These are phyloP conservation scores for Psilopsiagon aymara DNA, from an alignment of 2,113 vertebrate genomes.

Conservation along the genomic window DNA sequence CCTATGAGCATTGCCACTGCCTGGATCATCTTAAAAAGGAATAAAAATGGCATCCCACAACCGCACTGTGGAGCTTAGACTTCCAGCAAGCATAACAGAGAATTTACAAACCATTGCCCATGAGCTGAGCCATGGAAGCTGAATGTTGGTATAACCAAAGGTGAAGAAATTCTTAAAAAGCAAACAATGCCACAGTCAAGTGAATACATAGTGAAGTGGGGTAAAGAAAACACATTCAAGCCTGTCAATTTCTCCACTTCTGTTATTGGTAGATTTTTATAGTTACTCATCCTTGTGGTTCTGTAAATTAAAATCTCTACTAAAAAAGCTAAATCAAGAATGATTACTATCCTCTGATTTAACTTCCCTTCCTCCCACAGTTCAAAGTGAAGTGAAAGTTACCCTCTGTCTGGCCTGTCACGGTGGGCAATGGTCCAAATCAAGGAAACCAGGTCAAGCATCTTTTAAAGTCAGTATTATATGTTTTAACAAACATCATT, in stretches of 20 bases:
- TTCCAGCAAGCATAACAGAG: not conserved
- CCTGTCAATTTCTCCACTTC: not conserved
- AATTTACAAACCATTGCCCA: not conserved
- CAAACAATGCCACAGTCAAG: not conserved
- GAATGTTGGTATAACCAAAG: not conserved
- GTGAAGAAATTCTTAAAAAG: not conserved
- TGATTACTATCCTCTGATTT: slow-evolving; percentile 30
- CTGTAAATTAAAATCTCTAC: slow-evolving; percentile 21
- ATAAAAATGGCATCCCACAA: slow-evolving; percentile 14
- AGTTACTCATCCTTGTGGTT: not conserved
- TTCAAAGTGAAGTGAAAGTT: slow-evolving; percentile 47
- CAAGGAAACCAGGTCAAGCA: slow-evolving; percentile 61
- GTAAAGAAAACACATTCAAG: not conserved
- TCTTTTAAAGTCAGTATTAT: slow-evolving; percentile 24
- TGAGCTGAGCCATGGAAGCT: not conserved
- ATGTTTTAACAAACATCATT: slow-evolving; percentile 4
- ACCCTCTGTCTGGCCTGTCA: slow-evolving; percentile 23
- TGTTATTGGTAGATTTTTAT: not conserved
- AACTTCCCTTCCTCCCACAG: not conserved
- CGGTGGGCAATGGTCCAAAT: slow-evolving; percentile 41
- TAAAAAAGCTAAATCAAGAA: slow-evolving; percentile 32
- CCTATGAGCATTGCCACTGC: slow-evolving; percentile 3
- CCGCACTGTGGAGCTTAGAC: not conserved
- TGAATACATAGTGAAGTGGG: not conserved
- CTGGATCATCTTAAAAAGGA: slow-evolving; percentile 42